Conservation (phyloP, 1,140 invertebrate genomes). For the Cydia amplana region DNA sequence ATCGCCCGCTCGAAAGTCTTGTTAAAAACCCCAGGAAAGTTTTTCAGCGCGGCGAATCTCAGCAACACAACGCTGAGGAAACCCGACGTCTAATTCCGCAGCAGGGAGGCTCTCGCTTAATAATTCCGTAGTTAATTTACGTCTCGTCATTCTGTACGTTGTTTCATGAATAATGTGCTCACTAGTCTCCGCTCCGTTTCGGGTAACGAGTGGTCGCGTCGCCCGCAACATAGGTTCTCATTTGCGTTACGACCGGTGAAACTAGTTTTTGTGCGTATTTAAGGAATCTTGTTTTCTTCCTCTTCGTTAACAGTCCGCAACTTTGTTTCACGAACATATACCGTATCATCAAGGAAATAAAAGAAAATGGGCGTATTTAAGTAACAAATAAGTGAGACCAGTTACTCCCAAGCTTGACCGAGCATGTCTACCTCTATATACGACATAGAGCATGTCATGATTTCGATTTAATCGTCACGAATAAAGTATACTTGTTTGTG, state of each 20-base stretch:
- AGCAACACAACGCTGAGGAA: constrained; percentile 23
- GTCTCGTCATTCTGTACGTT: constrained; percentile 32
- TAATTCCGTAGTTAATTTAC: constrained; percentile 33
- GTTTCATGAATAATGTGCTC: constrained; percentile 32
- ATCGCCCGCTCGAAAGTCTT: background rate
- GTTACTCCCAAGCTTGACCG: too few relatives aligned
- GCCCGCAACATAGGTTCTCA: constrained; percentile 23
- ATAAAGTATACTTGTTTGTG: too few relatives aligned
- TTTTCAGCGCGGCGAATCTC: constrained; percentile 10
- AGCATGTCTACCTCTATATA: too few relatives aligned
- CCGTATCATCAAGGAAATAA: too few relatives aligned
- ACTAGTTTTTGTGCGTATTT: constrained; percentile 28
- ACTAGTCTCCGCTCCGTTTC: constrained; percentile 23
- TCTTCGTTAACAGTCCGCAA: too few relatives aligned
- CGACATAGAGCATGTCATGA: too few relatives aligned
- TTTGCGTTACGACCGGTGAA: constrained; percentile 24
- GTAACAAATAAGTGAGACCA: too few relatives aligned
- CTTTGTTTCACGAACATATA: too few relatives aligned
- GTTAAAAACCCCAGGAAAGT: background rate
- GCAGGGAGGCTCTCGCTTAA: constrained; percentile 30
- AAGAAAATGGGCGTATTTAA: too few relatives aligned
- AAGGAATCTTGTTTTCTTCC: background rate
- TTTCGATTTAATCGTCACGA: too few relatives aligned
- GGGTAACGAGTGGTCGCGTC: constrained; percentile 25
- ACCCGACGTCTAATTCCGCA: constrained; percentile 22